Evolutionary conservation across 2,797 vertebrate genomes (phyloP).

Genomic region (Sebastes jordani): DNA sequence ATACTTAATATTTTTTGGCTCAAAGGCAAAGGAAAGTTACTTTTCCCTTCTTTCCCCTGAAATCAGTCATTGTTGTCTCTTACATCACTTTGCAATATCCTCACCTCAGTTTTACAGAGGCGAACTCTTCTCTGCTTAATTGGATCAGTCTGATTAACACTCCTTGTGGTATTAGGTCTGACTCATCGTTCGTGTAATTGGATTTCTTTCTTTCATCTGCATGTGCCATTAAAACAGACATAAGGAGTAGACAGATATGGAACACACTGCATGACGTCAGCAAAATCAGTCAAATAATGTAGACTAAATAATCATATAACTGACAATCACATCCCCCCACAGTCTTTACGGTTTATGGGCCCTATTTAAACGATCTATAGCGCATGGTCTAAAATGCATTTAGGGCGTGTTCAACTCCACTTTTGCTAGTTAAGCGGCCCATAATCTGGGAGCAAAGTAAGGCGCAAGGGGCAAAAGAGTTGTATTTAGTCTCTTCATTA

Average conservation of each 20-base stretch:
- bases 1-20: background rate
- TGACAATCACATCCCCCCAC: background rate
- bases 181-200: slow-evolving; percentile 11
- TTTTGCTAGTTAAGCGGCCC: too few species aligned
- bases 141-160: slow-evolving; percentile 18
- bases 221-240: background rate
- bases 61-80: slow-evolving; percentile 11
- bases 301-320: background rate
- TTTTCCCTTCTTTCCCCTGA: background rate
- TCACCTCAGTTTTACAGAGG: background rate
- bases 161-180: slow-evolving; percentile 2
- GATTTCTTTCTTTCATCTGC: background rate
- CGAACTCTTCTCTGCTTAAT: slow-evolving; percentile 13
- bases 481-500: too few species aligned
- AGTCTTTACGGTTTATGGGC: background rate
- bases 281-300: background rate
- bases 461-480: too few species aligned
- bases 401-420: accelerated
- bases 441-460: too few species aligned
- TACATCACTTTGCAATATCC: background rate
- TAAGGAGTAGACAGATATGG: background rate
- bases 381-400: too few species aligned
- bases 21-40: background rate
- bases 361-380: too few species aligned
- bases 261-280: background rate